Base-by-base conservation (phyloP, 2,797 vertebrate genomes). In the Diplodus sargus region DNA sequence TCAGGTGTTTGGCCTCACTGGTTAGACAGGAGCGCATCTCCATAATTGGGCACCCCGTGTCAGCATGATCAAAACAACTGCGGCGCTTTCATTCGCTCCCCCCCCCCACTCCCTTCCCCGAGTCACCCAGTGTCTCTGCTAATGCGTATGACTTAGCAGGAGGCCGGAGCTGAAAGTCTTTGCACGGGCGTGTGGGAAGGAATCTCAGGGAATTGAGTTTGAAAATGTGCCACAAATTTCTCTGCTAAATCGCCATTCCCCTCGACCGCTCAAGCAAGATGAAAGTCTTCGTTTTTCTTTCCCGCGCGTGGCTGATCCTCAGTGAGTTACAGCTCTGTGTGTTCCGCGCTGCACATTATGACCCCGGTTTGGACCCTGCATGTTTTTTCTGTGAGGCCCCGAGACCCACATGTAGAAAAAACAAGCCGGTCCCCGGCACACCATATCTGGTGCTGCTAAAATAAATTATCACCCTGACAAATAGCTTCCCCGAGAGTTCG, bases 391-490 rank as follows among this genome's bases (percentile, higher is more conserved):
- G 76, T 80, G 80, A 82, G 75, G 75, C 67, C 42, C 70, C 64
- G 9, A 59, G 75, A 78, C 71, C 78, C 78, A 42, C 74, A 70
- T 74, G 66, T 73, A 79, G 81, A 82, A 84, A 85, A 86, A 91
- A 76, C 69, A 85, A 81, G 49, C 79, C 78, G 59, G 76, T 84
- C 76, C 80, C 84, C 74, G 15, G 77, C 82, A 82, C 88, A 81
- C 73, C 77, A 77, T 86, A 89, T 89, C 81, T 70, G 78, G 83
- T 84, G 88, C 84, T 84, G 83, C 83, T 87, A 94, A 94, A 91
- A 94, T 92, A 93, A 91, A 95, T 94, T 71, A 94, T 94, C 93
- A 92, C 91, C 88, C 86, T 93, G 93, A 94, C 92, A 91, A 94
- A 94, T 92, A 74, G 90, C 90, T 88, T 92, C 74, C 83, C 79